Percentiles rank a stretch among this genome's conserved stretches.
Evolutionary conservation across 2,113 vertebrate genomes (phyloP).

Genomic region (Symphodus melops): DNA sequence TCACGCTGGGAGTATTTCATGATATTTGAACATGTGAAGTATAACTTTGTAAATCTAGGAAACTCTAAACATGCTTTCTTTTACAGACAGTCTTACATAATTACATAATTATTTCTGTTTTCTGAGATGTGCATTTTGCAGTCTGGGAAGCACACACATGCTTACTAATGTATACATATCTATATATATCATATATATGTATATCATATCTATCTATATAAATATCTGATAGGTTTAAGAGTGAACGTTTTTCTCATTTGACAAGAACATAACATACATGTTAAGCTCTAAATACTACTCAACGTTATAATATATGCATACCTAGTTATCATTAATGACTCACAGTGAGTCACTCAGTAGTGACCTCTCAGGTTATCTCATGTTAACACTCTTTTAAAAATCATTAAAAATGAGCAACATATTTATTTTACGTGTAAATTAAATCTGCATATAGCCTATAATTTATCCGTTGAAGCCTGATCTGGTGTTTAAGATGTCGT

Average conservation of each 20-base stretch:
- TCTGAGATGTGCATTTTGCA: background rate
- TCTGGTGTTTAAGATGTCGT: background rate
- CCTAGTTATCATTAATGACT: background rate
- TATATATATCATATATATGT: too few relatives aligned
- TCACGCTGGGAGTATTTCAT: too few relatives aligned
- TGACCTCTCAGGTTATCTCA: background rate
- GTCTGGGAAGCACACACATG: background rate
- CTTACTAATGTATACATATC: background rate
- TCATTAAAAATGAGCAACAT: background rate
- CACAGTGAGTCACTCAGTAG: background rate
- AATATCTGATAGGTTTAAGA: conserved; percentile 22
- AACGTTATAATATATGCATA: background rate
- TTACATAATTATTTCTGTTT: background rate
- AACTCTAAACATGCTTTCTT: too few relatives aligned
- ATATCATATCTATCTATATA: too few relatives aligned
- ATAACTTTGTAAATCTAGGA: background rate
- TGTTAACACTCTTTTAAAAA: background rate
- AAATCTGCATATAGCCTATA: too few relatives aligned
- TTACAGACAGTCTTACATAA: background rate
- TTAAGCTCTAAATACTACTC: background rate
- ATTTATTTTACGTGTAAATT: background rate
- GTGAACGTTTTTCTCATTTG: background rate
- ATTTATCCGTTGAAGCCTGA: background rate
- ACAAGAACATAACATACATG: background rate
- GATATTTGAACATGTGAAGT: background rate